phyloP scores from a whole-genome alignment of 2,797 vertebrate species.

The Rhinichthys osculus region DNA sequence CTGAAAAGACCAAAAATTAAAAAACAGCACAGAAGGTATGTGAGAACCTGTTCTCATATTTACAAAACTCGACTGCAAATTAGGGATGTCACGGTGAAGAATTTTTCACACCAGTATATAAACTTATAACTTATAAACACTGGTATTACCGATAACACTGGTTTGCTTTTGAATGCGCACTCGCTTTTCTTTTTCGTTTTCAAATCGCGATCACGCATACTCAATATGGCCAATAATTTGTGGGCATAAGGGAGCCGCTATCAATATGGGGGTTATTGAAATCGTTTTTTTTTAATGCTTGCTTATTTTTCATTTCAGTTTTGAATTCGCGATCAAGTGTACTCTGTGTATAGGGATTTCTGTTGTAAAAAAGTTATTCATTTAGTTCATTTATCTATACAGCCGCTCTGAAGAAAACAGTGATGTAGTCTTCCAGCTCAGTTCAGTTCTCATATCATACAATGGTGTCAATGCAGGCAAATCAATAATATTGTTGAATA shows the following conservation, averaged over 20 bases:
- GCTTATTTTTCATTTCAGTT: not conserved
- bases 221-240: not conserved
- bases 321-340: not conserved
- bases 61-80: not conserved
- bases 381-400: no score
- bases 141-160: not conserved
- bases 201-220: not conserved
- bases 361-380: no score
- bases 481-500: no score
- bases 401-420: no score
- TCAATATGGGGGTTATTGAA: not conserved
- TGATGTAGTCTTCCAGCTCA: no score
- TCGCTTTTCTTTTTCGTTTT: not conserved
- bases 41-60: not conserved
- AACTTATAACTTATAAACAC: no score
- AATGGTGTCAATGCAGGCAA: no score
- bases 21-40: not conserved
- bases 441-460: no score
- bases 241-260: not conserved
- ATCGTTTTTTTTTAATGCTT: not conserved
- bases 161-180: not conserved
- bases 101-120: not conserved
- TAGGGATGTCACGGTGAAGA: not conserved
- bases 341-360: not conserved
- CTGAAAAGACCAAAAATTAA: not conserved